These are phyloP conservation scores for Scytalopus superciliaris DNA, from an alignment of 2,113 vertebrate genomes.

Conservation along the genomic window DNA sequence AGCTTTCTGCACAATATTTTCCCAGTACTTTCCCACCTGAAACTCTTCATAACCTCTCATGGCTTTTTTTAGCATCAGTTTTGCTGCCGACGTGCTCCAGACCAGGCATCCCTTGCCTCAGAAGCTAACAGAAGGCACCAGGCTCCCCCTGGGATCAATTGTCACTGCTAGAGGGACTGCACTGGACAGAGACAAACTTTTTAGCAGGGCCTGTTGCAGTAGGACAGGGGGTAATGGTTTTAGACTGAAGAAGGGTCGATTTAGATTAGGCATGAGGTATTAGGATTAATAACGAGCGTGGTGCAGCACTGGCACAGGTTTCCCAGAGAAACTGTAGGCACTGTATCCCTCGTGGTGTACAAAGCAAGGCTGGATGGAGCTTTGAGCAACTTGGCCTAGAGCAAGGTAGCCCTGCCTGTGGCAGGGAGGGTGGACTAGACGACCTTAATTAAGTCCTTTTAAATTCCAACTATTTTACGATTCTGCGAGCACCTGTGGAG, in stretches of 20 bases:
- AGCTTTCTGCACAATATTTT: neutral
- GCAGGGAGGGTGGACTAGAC: neutral
- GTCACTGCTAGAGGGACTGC: neutral
- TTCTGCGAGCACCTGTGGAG: neutral
- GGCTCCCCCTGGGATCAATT: neutral
- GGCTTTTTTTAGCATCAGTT: constrained; percentile 9
- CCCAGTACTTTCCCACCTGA: neutral
- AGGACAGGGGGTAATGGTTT: neutral
- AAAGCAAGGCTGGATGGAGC: neutral
- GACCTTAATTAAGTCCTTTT: neutral
- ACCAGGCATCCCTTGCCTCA: neutral
- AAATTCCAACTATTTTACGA: neutral
- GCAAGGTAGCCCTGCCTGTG: neutral
- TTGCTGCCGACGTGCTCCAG: neutral
- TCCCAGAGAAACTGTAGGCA: neutral
- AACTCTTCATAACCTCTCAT: neutral
- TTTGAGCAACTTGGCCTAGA: neutral
- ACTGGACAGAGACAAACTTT: neutral
- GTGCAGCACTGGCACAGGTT: neutral
- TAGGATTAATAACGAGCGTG: neutral
- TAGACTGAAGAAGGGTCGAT: neutral
- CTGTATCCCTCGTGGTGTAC: neutral
- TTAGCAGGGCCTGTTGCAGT: neutral
- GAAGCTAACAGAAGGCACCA: neutral
- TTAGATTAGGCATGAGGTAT: neutral